These are phyloP conservation scores for Ianthella basta DNA, from an alignment of 37 sponge, comb jelly and placozoan genomes.

Conservation along the genomic window DNA sequence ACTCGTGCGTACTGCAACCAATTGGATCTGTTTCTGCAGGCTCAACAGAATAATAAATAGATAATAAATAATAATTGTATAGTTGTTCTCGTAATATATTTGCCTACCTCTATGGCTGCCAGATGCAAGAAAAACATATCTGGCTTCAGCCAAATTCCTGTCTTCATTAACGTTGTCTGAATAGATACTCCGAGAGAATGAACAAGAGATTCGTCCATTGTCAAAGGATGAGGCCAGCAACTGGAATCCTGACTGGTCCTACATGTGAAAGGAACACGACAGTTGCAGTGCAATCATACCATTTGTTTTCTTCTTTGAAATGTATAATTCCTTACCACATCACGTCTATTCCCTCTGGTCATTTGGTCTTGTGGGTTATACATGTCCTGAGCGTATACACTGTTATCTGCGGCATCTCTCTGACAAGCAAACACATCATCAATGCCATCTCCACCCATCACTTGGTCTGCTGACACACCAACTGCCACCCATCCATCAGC, in stretches of 20 bases:
- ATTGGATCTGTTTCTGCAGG: too few species aligned
- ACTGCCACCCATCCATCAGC: constrained; percentile 5
- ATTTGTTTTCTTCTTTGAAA: too few species aligned
- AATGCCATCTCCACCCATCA: constrained; percentile 31
- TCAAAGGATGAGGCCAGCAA: neutral
- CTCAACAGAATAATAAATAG: too few species aligned
- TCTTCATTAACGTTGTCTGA: neutral
- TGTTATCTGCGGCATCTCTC: neutral
- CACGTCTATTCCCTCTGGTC: neutral
- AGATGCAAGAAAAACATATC: neutral
- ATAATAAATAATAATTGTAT: too few species aligned
- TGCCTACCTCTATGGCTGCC: neutral
- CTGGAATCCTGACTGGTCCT: neutral
- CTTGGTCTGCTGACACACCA: constrained; percentile 18
- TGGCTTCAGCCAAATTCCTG: neutral
- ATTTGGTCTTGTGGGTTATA: neutral
- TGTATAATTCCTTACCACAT: too few species aligned
- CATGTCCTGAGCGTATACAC: constrained; percentile 1
- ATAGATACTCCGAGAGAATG: neutral
- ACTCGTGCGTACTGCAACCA: too few species aligned
- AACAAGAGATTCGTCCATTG: neutral
- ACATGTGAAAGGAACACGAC: neutral
- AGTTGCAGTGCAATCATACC: too few species aligned
- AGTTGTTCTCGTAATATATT: too few species aligned
- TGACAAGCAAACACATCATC: constrained; percentile 31